Evolutionary conservation across 1,140 invertebrate species (phyloP).

Genomic region (Achatina immaculata): DNA sequence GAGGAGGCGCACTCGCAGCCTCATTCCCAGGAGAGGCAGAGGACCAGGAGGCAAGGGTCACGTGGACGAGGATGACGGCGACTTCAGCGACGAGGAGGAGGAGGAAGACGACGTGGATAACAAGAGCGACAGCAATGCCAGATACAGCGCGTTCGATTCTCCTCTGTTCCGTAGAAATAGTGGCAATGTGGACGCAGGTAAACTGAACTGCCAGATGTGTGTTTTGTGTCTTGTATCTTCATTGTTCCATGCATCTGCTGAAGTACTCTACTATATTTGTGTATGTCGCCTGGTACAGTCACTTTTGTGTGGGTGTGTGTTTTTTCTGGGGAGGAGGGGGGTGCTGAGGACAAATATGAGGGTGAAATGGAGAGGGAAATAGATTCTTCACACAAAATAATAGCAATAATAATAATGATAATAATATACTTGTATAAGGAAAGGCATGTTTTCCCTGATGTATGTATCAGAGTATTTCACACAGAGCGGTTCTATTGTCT

Average conservation of each 20-base stretch:
- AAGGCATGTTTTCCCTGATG: too few relatives aligned
- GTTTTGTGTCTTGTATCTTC: background rate
- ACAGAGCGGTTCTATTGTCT: too few relatives aligned
- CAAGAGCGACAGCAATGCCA: background rate
- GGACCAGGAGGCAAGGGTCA: background rate
- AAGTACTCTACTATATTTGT: background rate
- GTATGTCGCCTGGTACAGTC: background rate
- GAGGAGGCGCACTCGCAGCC: background rate
- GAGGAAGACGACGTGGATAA: constrained; percentile 23
- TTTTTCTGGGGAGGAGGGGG: too few relatives aligned
- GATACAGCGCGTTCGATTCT: constrained; percentile 28
- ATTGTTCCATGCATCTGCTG: background rate
- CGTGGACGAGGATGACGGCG: background rate
- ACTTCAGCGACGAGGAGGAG: constrained; percentile 6
- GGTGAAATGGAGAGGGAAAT: background rate
- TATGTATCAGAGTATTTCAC: too few relatives aligned
- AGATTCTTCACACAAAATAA: too few relatives aligned
- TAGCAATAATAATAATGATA: too few relatives aligned
- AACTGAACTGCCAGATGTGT: background rate
- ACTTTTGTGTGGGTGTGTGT: background rate
- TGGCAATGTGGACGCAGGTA: background rate
- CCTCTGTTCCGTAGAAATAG: constrained; percentile 12
- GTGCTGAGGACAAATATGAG: background rate
- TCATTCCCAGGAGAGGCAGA: constrained; percentile 12
- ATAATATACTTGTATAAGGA: too few relatives aligned